These are phyloP conservation scores for Pogonomyrmex californicus DNA, from an alignment of 1,140 invertebrate species.

Conservation along the genomic window DNA sequence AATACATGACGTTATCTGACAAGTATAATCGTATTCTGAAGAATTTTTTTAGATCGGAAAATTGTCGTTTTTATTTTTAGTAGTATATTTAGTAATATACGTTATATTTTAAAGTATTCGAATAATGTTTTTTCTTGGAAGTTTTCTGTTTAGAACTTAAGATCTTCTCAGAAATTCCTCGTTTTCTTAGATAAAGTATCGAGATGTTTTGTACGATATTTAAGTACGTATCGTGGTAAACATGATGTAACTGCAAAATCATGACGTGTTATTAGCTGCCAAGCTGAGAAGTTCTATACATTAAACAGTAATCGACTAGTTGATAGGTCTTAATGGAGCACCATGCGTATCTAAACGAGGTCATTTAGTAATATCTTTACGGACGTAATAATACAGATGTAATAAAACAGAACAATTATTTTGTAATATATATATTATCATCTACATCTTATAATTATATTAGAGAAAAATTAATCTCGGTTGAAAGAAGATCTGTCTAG, in stretches of 20 bases:
- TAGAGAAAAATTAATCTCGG: background rate
- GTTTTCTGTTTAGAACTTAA: background rate
- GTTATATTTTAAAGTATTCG: background rate
- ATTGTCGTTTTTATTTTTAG: background rate
- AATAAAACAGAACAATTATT: conserved; percentile 19
- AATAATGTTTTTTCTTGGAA: background rate
- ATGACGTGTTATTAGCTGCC: background rate
- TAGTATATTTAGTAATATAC: background rate
- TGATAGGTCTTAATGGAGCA: background rate
- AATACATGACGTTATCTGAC: background rate
- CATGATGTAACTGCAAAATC: conserved; percentile 12
- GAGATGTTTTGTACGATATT: background rate
- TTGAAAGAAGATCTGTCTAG: background rate
- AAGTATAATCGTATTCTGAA: background rate
- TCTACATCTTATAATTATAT: background rate
- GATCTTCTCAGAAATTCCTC: background rate
- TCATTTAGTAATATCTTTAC: background rate
- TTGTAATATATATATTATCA: background rate
- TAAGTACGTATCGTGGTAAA: background rate
- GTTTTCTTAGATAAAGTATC: background rate
- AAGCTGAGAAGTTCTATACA: background rate
- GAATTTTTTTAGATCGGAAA: background rate
- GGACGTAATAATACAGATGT: background rate
- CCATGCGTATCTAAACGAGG: background rate
- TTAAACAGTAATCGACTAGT: background rate